A percentile compares a stretch with the other conserved stretches of the same genome.
Conservation (phyloP, 1,140 invertebrate species). For the Drosophila baimaii region DNA sequence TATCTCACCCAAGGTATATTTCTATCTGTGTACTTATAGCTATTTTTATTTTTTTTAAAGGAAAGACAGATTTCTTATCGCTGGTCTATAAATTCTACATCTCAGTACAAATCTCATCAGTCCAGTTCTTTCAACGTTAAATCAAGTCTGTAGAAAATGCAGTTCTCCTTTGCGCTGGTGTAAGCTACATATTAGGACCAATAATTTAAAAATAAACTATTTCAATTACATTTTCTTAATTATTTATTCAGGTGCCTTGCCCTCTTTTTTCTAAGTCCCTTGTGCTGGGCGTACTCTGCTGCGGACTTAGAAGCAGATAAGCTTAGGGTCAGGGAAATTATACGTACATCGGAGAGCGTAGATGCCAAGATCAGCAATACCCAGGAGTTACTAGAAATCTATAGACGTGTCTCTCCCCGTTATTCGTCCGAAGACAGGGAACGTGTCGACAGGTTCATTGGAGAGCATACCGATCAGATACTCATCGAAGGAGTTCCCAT, state of each 20-base stretch:
- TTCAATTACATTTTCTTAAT: no score
- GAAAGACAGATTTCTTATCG: no score
- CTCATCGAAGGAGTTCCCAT: constrained; percentile 7
- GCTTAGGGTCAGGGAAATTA: not conserved
- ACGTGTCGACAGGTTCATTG: not conserved
- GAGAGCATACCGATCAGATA: not conserved
- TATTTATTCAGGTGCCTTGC: not conserved
- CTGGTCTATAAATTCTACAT: no score
- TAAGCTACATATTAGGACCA: no score
- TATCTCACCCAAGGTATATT: no score
- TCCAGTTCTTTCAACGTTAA: no score
- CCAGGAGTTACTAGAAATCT: constrained; percentile 7
- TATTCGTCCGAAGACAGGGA: not conserved
- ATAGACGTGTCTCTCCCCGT: not conserved
- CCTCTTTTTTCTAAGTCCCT: not conserved
- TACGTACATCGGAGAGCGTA: not conserved
- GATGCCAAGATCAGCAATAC: constrained; percentile 4
- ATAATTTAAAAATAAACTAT: no score
- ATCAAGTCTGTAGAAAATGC: no score
- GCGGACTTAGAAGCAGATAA: not conserved
- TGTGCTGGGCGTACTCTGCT: not conserved
- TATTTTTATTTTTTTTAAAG: no score
- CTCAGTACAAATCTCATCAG: no score
- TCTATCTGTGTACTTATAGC: no score
- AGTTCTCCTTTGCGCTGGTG: no score